phyloP scores from a whole-genome alignment of 2,888 invertebrate species.

The Tupiocoris notatus region DNA sequence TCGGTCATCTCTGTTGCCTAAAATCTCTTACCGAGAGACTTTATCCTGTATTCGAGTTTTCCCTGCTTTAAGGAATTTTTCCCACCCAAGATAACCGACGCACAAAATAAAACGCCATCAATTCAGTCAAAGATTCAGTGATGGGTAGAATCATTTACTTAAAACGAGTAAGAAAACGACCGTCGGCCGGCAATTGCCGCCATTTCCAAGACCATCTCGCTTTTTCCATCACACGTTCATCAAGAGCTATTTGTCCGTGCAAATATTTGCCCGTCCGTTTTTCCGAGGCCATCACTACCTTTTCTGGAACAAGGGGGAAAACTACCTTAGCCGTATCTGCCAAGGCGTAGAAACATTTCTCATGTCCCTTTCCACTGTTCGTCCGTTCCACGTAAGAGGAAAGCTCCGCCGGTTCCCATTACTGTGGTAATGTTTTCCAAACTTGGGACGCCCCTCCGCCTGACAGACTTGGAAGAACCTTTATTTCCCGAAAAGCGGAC shows the following conservation, averaged over 20 bases:
- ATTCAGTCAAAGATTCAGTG: too few species aligned
- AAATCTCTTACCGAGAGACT: too few species aligned
- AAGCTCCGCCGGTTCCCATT: constrained; percentile 7
- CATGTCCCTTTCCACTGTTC: not conserved
- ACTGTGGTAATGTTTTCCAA: constrained; percentile 37
- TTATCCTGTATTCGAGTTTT: too few species aligned
- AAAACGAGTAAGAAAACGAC: not conserved
- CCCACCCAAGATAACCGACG: too few species aligned
- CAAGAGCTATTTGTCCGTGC: constrained; percentile 30
- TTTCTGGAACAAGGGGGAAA: not conserved
- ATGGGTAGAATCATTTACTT: not conserved
- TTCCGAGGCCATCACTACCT: not conserved
- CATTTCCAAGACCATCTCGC: not conserved
- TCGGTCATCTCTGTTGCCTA: too few species aligned
- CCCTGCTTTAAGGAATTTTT: too few species aligned
- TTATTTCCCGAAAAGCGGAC: not conserved
- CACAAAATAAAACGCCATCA: too few species aligned
- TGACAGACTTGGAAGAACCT: not conserved
- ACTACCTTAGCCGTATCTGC: constrained; percentile 23
- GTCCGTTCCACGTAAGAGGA: not conserved
- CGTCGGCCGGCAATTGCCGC: not conserved
- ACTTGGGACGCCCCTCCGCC: not conserved
- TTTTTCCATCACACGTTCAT: constrained; percentile 19
- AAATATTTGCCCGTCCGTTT: constrained; percentile 26
- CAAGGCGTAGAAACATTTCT: constrained; percentile 12